Evolutionary conservation across 2,888 invertebrate genomes (phyloP).

Genomic region (Aproaerema taeniolella): DNA sequence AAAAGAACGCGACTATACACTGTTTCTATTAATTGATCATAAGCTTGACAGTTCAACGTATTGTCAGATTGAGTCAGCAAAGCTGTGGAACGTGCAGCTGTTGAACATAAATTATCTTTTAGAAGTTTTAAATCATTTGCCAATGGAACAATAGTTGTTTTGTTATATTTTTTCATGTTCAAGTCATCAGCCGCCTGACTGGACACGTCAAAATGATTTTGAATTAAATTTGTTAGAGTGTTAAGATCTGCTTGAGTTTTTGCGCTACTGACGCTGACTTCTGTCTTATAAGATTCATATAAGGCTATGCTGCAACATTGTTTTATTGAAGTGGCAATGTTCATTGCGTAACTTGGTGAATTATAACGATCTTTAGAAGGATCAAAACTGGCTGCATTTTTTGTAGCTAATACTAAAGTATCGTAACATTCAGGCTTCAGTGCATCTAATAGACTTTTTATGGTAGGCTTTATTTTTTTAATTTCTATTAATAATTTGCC

Average conservation of each 20-base stretch:
- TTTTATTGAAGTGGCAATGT: not conserved
- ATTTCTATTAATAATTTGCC: conserved; percentile 6
- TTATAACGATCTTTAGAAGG: not conserved
- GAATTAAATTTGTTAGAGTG: not conserved
- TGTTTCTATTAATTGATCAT: not conserved
- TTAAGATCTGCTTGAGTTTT: not conserved
- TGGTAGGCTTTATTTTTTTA: not conserved
- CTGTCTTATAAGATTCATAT: not conserved
- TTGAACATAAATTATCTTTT: conserved; percentile 13
- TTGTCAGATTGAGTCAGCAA: not conserved
- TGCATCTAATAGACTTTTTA: not conserved
- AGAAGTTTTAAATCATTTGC: conserved; percentile 16
- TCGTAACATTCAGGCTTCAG: not conserved
- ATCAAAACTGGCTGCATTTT: not conserved
- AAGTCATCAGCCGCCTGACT: conserved; percentile 15
- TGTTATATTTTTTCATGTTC: conserved; percentile 16
- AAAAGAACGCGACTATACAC: not conserved
- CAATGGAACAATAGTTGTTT: conserved; percentile 17
- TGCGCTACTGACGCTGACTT: not conserved
- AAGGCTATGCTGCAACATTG: not conserved
- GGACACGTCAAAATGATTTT: not conserved
- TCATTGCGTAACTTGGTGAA: not conserved
- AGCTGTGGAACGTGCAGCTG: not conserved
- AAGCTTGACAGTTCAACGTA: not conserved
- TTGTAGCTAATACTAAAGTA: not conserved